Evolutionary conservation across 2,113 vertebrate genomes (phyloP), one percentile per base, ranked within the genome.

Genomic region (Hippocampus abdominalis): DNA sequence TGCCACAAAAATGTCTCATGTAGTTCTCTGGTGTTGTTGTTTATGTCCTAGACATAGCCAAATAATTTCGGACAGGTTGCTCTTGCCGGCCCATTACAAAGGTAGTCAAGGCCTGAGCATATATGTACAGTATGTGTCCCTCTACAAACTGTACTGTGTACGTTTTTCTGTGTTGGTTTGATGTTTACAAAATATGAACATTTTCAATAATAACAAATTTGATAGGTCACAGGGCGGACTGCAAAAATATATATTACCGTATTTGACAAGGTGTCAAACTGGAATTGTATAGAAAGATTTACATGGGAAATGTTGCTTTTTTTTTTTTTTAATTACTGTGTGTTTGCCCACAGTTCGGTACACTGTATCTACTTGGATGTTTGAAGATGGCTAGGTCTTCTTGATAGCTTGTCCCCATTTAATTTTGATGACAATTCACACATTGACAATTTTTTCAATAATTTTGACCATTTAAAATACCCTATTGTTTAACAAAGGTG

Each of bases 121-220:
- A 20, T 48, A 21, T 12, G 39, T 79, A 32, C 62, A 65, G 70
- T 70, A 70, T 71, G 69, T 74, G 63, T 51, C 70, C 60, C 80
- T 75, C 8, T 87, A 84, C 80, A 87, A 53, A 53, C 51, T n/a
- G 51, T 54, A 27, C 23, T 57, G 75, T 80, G 56, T 83, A 9
- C 69, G 72, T 84, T 77, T 67, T 2, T 68, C 49, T 79, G 70
- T 88, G 75, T 82, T 79, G 68, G 54, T 82, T 64, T 70, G 76
- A 83, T 80, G 77, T 87, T 86, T 84, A 79, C 79, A 77, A 71
- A 57, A 56, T 29, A 39, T 62, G 70, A 79, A 82, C 36, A 48
- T 81, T 82, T 81, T 18, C 69, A 70, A 27, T 62, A 60, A 27
- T 64, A 42, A 40, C 70, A 70, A 71, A 72, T 78, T 81, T 72